A percentile compares a stretch with the other conserved stretches of the same genome.
Evolutionary conservation across 2,113 vertebrate genomes (phyloP).

Genomic region (Todiramphus chloris): DNA sequence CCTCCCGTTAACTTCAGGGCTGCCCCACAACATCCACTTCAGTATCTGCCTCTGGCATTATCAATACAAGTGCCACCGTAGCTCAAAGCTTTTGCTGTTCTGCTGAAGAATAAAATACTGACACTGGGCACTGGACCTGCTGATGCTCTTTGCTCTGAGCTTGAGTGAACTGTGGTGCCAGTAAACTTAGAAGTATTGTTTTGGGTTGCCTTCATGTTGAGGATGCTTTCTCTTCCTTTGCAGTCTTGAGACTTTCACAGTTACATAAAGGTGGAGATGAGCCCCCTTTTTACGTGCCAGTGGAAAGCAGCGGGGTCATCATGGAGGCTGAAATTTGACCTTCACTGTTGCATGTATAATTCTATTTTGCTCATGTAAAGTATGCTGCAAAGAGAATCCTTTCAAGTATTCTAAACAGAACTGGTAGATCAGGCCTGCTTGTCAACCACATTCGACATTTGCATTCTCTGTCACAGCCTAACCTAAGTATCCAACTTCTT

Average conservation of each 20-base stretch:
- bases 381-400: not conserved
- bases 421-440: constrained; percentile 2
- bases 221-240: not conserved
- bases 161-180: fast-evolving
- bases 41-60: not conserved
- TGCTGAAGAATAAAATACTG: not conserved
- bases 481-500: constrained; percentile 65
- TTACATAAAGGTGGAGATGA: not conserved
- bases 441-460: constrained; percentile 7
- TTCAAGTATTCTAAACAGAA: constrained; percentile 38
- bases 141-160: not conserved
- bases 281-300: not conserved
- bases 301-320: not conserved
- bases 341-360: not conserved
- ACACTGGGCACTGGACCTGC: not conserved
- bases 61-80: fast-evolving
- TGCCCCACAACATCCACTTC: not conserved
- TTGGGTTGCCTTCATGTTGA: not conserved
- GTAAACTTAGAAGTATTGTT: not conserved
- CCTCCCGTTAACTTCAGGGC: not conserved
- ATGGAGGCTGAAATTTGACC: not conserved
- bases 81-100: not conserved
- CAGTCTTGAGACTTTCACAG: not conserved
- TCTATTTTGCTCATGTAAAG: not conserved
- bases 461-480: constrained; percentile 44